Base-by-base conservation (phyloP, 2,113 vertebrate genomes). In the Kryptolebias marmoratus region DNA sequence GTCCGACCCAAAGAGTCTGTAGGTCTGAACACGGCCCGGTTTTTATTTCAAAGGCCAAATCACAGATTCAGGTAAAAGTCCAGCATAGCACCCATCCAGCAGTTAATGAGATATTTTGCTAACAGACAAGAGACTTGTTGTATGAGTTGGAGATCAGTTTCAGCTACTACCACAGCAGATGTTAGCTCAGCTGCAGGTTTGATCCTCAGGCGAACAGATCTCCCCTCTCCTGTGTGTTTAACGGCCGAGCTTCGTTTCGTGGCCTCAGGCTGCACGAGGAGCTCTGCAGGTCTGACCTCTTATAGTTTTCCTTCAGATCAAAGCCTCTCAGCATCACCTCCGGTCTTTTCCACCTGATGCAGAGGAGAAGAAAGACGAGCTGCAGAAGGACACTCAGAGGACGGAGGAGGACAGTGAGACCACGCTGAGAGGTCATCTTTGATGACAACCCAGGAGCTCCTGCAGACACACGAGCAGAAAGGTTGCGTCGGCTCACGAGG, bases 251-350 rank as follows among this genome's bases (percentile, higher is more conserved):
- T 70, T 74, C 69, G 79, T 81, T 84, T 87, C 89, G 76, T 54
- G 64, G 88, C 84, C 86, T 67, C 27, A 65, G 71, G 77, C 75
- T 57, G 77, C 80, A 54, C 14, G 77, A 87, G 82, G 84, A 89
- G 82, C 78, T 84, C 72, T 79, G 82, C 73, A 86, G 71, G 71
- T 83, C 75, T 84, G 68, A 91, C 90, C 90, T 89, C 82, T 78
- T 81, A 58, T 52, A 62, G 78, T 78, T 89, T 76, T 81, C 71
- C 15, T 56, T 82, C 73, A 85, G 85, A 92, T 93, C 90, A 93
- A 93, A 93, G 90, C 80, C 71, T 83, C 76, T 79, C 69, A 83
- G 79, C 87, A 81, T 56, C 84, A 72, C 89, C 90, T 73, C 81
- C 65, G 58, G 83, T 85, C 88, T 88, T 68, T 72, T 74, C 58